Conservation (phyloP, 2,888 invertebrate genomes). For the Atherix ibis region DNA sequence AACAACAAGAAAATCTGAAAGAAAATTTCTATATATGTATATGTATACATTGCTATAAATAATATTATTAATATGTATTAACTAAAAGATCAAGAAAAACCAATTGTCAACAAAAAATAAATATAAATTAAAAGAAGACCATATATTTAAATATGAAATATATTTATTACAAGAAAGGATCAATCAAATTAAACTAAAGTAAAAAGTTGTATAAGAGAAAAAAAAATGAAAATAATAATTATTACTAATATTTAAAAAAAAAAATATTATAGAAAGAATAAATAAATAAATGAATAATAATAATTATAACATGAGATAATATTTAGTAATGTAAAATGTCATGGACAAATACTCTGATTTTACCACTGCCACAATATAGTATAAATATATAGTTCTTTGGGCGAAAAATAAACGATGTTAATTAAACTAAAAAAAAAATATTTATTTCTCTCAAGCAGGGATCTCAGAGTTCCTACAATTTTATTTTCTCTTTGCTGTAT, state of each 20-base stretch:
- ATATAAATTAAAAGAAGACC: too few species aligned
- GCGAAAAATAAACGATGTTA: slow-evolving; percentile 23
- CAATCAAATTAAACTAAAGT: neutral
- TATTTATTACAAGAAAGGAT: neutral
- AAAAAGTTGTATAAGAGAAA: slow-evolving; percentile 4
- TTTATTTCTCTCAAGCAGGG: neutral
- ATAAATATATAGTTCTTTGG: slow-evolving; percentile 32
- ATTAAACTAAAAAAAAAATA: slow-evolving; percentile 4
- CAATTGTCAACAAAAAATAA: too few species aligned
- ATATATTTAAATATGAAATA: too few species aligned
- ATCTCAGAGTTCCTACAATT: too few species aligned
- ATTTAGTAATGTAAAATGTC: slow-evolving; percentile 16
- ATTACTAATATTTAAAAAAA: neutral
- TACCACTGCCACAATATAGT: slow-evolving; percentile 21
- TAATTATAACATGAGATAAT: too few species aligned
- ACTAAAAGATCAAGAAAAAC: too few species aligned
- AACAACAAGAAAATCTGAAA: too few species aligned
- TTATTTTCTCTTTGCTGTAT: too few species aligned
- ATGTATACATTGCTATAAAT: too few species aligned
- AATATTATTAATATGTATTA: too few species aligned
- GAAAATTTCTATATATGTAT: too few species aligned
- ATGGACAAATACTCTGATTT: slow-evolving; percentile 21
- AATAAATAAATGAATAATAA: neutral
- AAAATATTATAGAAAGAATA: neutral
- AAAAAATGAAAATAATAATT: slow-evolving; percentile 2